Conservation (phyloP, 2,888 invertebrate genomes). For the Philonicus albiceps region DNA sequence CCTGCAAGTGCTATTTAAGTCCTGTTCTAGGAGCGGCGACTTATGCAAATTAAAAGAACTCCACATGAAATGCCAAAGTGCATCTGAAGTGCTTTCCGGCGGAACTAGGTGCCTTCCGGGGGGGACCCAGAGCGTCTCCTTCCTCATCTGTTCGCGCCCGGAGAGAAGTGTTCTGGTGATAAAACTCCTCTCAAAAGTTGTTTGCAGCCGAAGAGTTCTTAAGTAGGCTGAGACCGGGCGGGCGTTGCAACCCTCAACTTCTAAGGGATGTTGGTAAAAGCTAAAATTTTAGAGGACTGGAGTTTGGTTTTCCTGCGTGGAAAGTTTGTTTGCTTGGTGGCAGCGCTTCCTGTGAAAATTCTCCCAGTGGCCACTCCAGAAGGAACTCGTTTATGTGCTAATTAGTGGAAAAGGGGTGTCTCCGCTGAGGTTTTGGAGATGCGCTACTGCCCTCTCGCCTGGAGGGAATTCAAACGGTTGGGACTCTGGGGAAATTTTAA, state of each 20-base stretch:
- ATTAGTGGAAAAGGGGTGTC: neutral
- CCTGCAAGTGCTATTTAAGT: constrained; percentile 11
- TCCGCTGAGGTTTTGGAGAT: neutral
- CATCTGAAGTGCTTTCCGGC: constrained; percentile 19
- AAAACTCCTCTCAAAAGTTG: constrained; percentile 4
- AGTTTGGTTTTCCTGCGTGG: neutral
- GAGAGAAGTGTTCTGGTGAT: neutral
- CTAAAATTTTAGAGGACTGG: neutral
- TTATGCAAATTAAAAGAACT: constrained; percentile 34
- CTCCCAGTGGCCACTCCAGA: neutral
- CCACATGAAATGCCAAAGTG: neutral
- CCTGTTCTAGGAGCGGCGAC: neutral
- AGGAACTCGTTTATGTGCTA: neutral
- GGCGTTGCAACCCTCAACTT: neutral
- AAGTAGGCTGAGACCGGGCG: neutral
- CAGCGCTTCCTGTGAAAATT: neutral
- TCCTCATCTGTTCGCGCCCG: neutral
- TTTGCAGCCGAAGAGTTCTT: neutral
- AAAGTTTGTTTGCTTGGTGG: neutral
- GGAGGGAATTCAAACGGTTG: neutral
- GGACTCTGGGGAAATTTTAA: neutral
- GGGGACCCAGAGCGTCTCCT: neutral
- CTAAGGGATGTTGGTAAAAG: neutral
- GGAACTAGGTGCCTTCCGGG: neutral
- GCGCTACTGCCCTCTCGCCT: neutral